Conservation (phyloP, 1,140 invertebrate genomes). For the Neoseiulus cucumeris region DNA sequence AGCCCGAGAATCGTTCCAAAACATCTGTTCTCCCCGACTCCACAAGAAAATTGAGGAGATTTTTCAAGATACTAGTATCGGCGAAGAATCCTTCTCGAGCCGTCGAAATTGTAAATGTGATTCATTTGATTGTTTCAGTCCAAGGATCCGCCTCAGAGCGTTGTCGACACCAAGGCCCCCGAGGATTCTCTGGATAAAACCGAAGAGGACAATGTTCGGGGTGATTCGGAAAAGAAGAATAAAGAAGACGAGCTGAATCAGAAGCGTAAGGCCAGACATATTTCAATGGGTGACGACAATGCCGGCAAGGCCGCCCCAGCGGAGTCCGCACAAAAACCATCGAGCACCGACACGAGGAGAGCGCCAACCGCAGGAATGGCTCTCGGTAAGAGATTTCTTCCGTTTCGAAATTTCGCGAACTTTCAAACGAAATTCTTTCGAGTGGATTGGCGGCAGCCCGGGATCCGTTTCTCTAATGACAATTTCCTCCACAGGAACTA, state of each 20-base stretch:
- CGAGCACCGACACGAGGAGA: neutral
- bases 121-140: too few relatives aligned
- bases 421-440: too few relatives aligned
- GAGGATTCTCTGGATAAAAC: neutral
- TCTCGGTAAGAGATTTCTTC: neutral
- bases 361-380: neutral
- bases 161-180: neutral
- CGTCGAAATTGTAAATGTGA: too few relatives aligned
- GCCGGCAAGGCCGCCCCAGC: neutral
- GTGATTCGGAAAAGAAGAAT: neutral
- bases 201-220: neutral
- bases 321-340: neutral
- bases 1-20: too few relatives aligned
- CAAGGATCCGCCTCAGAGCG: too few relatives aligned
- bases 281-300: slow-evolving; percentile 5
- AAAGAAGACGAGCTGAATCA: neutral
- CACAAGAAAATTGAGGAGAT: too few relatives aligned
- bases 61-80: too few relatives aligned
- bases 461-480: too few relatives aligned
- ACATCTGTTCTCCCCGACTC: too few relatives aligned
- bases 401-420: too few relatives aligned
- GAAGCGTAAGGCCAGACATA: neutral
- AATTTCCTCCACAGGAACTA: neutral
- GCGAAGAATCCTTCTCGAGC: too few relatives aligned
- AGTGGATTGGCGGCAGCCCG: too few relatives aligned